Evolutionary conservation across 2,113 vertebrate species (phyloP), one percentile per base, ranked within the genome.

Genomic region (Phaethon lepturus): DNA sequence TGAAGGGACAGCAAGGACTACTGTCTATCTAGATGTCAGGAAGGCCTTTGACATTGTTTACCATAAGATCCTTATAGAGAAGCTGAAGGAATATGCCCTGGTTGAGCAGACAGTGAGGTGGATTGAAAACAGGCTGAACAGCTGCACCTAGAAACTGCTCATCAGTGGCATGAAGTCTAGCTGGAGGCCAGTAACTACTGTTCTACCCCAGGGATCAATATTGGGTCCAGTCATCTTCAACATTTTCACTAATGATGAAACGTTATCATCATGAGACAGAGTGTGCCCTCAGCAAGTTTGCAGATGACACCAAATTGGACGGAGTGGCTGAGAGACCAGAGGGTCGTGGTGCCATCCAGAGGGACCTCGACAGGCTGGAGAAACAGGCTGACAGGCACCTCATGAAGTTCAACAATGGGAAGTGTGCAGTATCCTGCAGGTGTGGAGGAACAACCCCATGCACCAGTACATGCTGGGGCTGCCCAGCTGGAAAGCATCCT

Each of bases 391-490:
- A 35, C n/a, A 38, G 49, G 25, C 62, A 13, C 23, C 24, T 79
- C 35, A 1, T n/a, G 47, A 11, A 42, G 1, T 60, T 91, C 19
- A 40, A 17, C 53, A 19, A 29, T 22, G 25, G 13, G 17, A 29
- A 35, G 25, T 7, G 23, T 80, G 17, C 13, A 5, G 26, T 40
- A 2, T 24, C 44, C 40, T 94, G 53, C 12, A 7, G 0, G 0
- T 20, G 33, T 17, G 11, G 12, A 69, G 33, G 3, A 55, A 2
- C 17, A 55, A 0, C 1, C 9, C 19, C 40, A 11, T 11, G 44
- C 17, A 7, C 3, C 67, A 75, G 31, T 31, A 40, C 3, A 0
- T 69, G 23, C 9, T 75, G 62, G 7, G 14, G 20, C 31, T 67
- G 52, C 7, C 31, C 9, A 19, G 15, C 10, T 87, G 81, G n/a